Conservation (phyloP, 2,113 vertebrate genomes). For the Esox niger region DNA sequence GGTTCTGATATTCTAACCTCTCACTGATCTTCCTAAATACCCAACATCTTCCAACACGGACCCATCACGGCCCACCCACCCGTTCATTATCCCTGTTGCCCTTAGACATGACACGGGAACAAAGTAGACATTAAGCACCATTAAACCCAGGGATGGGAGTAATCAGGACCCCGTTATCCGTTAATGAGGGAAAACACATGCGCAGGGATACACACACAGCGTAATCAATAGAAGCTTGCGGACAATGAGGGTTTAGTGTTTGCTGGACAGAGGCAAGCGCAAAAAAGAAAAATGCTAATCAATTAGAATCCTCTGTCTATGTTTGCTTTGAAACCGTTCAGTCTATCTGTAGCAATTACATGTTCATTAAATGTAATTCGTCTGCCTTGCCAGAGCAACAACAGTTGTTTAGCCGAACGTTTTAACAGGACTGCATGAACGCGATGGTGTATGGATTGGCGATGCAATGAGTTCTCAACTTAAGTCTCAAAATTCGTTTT, state of each 20-base stretch:
- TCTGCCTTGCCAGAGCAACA: constrained; percentile 79
- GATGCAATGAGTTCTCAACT: constrained; percentile 41
- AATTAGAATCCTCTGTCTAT: constrained; percentile 82
- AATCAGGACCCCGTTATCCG: constrained; percentile 99
- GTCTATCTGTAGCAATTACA: constrained; percentile 99
- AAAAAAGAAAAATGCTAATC: constrained; percentile 96
- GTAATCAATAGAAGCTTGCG: constrained; percentile 91
- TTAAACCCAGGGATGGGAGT: constrained; percentile 97
- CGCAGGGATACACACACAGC: constrained; percentile 93
- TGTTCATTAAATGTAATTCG: constrained; percentile 99
- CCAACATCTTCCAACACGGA: constrained; percentile 77
- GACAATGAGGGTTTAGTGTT: constrained; percentile 81
- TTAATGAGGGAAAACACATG: constrained; percentile 99
- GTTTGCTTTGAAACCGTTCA: constrained; percentile 98
- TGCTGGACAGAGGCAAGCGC: constrained; percentile 49
- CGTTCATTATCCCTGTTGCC: constrained; percentile 92
- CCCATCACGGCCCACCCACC: constrained; percentile 98
- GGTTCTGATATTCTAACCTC: constrained; percentile 99
- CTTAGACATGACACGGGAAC: constrained; percentile 97
- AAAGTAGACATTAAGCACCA: constrained; percentile 99
- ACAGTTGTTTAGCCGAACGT: constrained; percentile 84
- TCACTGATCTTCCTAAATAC: constrained; percentile 87
- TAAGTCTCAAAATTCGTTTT: background rate
- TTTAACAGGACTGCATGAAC: constrained; percentile 53
- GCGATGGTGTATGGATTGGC: constrained; percentile 81